Percentiles rank a stretch among this genome's conserved stretches.
Conservation (phyloP, 2,888 invertebrate species). For the Lampropteryx suffumata region DNA sequence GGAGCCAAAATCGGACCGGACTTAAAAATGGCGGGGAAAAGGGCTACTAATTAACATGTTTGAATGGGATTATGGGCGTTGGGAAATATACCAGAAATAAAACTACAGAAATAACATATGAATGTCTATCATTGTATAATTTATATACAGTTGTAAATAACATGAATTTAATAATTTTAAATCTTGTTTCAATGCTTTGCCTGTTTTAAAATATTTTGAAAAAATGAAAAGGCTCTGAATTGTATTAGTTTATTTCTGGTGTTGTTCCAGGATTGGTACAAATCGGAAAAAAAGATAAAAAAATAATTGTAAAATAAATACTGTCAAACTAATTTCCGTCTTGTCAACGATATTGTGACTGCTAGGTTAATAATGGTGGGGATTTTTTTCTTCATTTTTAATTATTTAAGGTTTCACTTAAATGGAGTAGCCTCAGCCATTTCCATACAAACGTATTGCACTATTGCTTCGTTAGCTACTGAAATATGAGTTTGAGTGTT, state of each 20-base stretch:
- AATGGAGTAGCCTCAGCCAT: background rate
- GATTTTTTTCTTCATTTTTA: conserved; percentile 37
- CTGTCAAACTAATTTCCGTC: background rate
- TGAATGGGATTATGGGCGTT: background rate
- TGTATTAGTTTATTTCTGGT: too few relatives aligned
- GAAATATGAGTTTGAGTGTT: too few relatives aligned
- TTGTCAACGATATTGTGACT: conserved; percentile 14
- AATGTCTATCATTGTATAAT: background rate
- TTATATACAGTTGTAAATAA: too few relatives aligned
- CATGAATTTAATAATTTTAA: too few relatives aligned
- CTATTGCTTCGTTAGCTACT: too few relatives aligned
- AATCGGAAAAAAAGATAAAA: too few relatives aligned
- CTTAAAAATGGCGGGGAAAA: conserved; percentile 33
- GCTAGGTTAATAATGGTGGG: conserved; percentile 36
- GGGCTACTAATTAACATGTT: conserved; percentile 36
- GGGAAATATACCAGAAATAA: conserved; percentile 12
- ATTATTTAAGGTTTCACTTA: conserved; percentile 9
- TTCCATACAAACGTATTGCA: background rate
- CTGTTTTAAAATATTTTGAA: too few relatives aligned
- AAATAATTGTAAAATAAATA: background rate
- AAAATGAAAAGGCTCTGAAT: too few relatives aligned
- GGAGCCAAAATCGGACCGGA: conserved; percentile 37
- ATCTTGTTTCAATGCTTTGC: too few relatives aligned
- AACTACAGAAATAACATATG: background rate
- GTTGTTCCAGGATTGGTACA: too few relatives aligned